Percentiles rank a stretch among this genome's conserved stretches.
Evolutionary conservation across 2,797 vertebrate genomes (phyloP).

Genomic region (Apodemus agrarius): DNA sequence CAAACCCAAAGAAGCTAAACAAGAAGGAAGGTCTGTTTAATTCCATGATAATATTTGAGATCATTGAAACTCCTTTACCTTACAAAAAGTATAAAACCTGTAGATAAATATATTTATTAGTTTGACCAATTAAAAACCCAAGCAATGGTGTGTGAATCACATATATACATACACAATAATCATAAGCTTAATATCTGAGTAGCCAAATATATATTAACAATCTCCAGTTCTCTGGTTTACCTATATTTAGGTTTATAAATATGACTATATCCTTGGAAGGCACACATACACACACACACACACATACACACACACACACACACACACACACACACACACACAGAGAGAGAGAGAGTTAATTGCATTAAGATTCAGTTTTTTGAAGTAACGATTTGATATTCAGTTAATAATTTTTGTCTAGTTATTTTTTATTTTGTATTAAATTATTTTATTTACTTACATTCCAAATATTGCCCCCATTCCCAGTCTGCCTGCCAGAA

Average conservation of each 20-base stretch:
- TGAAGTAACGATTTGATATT: not conserved
- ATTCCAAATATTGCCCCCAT: too few species aligned
- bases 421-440: too few species aligned
- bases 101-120: not conserved
- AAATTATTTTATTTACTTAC: too few species aligned
- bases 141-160: not conserved
- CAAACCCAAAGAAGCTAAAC: not conserved
- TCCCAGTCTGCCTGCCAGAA: too few species aligned
- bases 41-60: not conserved
- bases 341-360: not conserved
- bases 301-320: not conserved
- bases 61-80: not conserved
- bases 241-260: not conserved
- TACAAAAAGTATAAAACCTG: not conserved
- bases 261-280: not conserved
- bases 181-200: not conserved
- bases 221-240: not conserved
- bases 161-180: not conserved
- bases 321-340: not conserved
- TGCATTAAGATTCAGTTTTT: not conserved
- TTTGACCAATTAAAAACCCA: not conserved
- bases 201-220: not conserved
- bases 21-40: not conserved
- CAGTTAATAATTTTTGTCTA: not conserved
- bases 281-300: not conserved